These are phyloP conservation scores for Heterotilapia buettikoferi DNA, from an alignment of 2,113 vertebrate species.

Conservation along the genomic window DNA sequence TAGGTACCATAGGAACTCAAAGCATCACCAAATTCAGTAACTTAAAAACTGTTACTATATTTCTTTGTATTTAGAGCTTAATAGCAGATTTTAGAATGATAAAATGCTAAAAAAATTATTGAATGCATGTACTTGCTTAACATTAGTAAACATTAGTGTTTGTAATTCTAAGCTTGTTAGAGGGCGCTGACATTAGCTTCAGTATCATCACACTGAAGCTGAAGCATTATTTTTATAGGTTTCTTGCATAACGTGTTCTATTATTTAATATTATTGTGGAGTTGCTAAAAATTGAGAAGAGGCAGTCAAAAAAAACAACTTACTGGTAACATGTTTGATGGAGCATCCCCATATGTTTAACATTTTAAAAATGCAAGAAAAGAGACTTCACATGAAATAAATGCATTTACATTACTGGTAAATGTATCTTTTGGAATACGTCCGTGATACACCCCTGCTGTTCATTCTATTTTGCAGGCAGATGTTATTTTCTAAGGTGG, in stretches of 20 bases:
- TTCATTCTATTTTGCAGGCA: neutral
- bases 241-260: rapidly evolving
- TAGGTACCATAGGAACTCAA: neutral
- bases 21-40: neutral
- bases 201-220: neutral
- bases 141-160: neutral
- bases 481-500: neutral
- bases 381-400: neutral
- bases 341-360: neutral
- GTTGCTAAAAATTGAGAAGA: neutral
- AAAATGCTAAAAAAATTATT: rapidly evolving
- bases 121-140: neutral
- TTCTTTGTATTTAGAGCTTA: neutral
- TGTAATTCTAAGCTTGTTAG: neutral
- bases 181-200: neutral
- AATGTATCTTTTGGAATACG: neutral
- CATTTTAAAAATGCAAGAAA: neutral
- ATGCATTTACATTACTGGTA: neutral
- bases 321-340: neutral
- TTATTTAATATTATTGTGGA: neutral
- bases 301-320: neutral
- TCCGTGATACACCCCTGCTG: neutral
- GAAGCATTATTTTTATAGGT: neutral
- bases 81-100: rapidly evolving
- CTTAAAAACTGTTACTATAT: neutral